phyloP scores from a whole-genome alignment of 2,888 invertebrate genomes.

The Dryadula phaetusa region DNA sequence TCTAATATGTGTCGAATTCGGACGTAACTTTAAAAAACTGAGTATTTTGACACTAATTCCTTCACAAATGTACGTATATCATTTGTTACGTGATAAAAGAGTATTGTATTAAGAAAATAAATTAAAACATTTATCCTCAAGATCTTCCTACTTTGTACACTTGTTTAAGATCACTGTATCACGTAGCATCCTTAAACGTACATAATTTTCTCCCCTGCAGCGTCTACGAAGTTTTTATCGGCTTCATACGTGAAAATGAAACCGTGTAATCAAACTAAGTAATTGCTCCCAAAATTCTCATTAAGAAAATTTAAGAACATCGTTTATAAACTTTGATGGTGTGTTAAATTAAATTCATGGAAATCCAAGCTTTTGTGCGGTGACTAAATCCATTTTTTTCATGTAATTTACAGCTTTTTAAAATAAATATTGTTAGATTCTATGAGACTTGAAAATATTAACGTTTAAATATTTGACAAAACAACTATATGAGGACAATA shows the following conservation, averaged over 20 bases:
- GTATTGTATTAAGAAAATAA: neutral
- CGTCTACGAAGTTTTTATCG: conserved; percentile 78
- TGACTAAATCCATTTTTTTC: neutral
- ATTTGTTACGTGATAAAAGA: neutral
- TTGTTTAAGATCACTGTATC: conserved; percentile 18
- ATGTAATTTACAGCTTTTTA: neutral
- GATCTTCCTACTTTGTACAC: neutral
- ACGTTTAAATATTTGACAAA: neutral
- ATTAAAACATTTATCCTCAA: neutral
- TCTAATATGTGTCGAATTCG: too few relatives aligned
- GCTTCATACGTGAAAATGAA: conserved; percentile 67
- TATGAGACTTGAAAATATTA: neutral
- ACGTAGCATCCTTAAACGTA: conserved; percentile 41
- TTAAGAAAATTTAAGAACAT: conserved; percentile 53
- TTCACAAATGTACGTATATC: too few relatives aligned
- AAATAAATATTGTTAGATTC: neutral
- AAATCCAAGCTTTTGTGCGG: conserved; percentile 33
- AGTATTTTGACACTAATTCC: too few relatives aligned
- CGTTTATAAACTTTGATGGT: conserved; percentile 51
- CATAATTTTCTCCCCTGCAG: conserved; percentile 55
- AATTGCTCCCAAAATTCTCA: conserved; percentile 53
- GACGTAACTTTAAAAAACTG: too few relatives aligned
- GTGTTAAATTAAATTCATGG: conserved; percentile 44
- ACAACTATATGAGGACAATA: too few relatives aligned
- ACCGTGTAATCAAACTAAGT: conserved; percentile 60